Evolutionary conservation across 2,888 invertebrate species (phyloP), one percentile per base, ranked within the genome.

Genomic region (Zaprionus obscuricornis): DNA sequence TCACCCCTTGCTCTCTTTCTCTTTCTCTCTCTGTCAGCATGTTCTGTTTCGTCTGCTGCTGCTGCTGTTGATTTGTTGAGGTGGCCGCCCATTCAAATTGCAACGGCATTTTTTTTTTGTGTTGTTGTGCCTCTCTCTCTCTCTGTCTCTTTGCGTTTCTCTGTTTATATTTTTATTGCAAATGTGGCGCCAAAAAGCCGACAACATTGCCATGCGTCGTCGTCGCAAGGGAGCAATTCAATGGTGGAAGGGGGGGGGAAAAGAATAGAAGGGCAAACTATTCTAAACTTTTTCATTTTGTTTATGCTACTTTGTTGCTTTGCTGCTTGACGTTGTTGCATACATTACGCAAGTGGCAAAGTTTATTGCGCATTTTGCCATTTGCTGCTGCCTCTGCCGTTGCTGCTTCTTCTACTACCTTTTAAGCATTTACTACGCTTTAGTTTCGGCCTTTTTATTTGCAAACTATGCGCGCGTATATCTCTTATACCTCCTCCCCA

Each of bases 121-220:
- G 43, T 20, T 37, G 62, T 60, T 33, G 22, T 7, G 7, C n/a
- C 5, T 24, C 22, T 16, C 22, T 45, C 31, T n/a, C 42, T 29
- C 11, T 4, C 39, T 8, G 31, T 24, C 14, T 34, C 27, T 22
- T 36, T 33, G 73, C n/a, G n/a, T n/a, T 49, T 56, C 51, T 77
- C 64, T 84, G 77, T 73, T 77, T 77, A 73, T 85, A 68, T 62
- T 72, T 66, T 73, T 75, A 73, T 76, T 63, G 81, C 67, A 39
- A 76, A 64, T 70, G 69, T 72, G 81, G 85, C 81, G 86, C 85
- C 86, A 72, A 69, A 69, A 72, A 60, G 55, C 68, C 67, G 73
- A 55, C 73, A 31, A n/a, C 27, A 33, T 37, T 33, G 18, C 11
- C 24, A 34, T 34, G 34, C 34, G 34, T 17, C 14, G 14, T 34